Evolutionary conservation across 2,797 vertebrate species (phyloP), one percentile per base, ranked within the genome.

Genomic region (Artibeus lituratus): DNA sequence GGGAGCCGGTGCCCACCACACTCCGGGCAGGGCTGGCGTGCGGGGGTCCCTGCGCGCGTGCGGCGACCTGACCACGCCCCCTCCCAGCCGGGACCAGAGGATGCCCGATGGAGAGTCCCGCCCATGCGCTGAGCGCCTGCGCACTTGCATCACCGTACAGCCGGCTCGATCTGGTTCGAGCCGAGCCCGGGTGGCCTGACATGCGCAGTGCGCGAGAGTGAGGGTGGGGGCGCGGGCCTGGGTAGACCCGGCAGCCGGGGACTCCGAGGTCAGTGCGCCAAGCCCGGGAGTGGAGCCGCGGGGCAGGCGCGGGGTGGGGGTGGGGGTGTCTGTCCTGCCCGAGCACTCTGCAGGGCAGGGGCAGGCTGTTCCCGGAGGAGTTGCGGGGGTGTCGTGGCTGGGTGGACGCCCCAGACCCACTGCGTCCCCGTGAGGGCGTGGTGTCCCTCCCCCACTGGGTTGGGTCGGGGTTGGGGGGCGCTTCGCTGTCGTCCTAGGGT

Each of bases 141-240:
- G 77, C 3, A 18, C 90, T 53, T 65, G 94, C 92, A 94, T 91
- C 96, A 78, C 42, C 24, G 15, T 70, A 51, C 53, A 85, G 93
- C 97, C 87, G 67, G 96, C 88, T 95, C 44, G 69, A 97, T 96
- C 96, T 91, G 94, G 95, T 96, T 94, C 92, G 26, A 73, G 93
- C 95, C 91, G 51, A 72, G 90, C 16, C 2, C 2, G 18, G 84
- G 49, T 4, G 7, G 76, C 32, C 35, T 37, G 86, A 70, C 96
- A 95, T 96, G 97, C 96, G 96, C 92, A 67, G 47, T 93, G 59
- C 8, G 42, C 2, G 3, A 29, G 69, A 90, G 70, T 29, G 65
- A 3, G n/a, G 73, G 47, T 19, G 76, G 72, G 7, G 29, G 8
- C 15, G 39, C 22, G 11, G 21, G 55, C 12, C 1, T 0, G 47